Conservation (phyloP, 2,113 vertebrate genomes). For the Synodontis membranacea region DNA sequence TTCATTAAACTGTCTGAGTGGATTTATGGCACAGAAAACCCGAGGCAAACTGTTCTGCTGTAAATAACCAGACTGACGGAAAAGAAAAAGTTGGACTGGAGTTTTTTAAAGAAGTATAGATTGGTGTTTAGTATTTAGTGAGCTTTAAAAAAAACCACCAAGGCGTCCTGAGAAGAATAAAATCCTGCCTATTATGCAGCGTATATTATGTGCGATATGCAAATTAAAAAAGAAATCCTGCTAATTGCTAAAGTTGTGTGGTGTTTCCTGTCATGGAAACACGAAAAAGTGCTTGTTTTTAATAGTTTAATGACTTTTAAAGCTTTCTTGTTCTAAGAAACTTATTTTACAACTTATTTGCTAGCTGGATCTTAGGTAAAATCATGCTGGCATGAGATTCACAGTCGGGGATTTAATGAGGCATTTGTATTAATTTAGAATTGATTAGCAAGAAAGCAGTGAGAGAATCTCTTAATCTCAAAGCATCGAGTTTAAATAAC, state of each 20-base stretch:
- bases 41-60: not conserved
- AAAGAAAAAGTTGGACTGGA: too few species aligned
- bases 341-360: not conserved
- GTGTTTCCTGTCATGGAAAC: not conserved
- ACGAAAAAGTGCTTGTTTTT: not conserved
- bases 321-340: not conserved
- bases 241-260: not conserved
- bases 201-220: not conserved
- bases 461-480: not conserved
- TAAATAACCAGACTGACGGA: not conserved
- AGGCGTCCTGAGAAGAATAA: not conserved
- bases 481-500: not conserved
- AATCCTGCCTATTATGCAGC: not conserved
- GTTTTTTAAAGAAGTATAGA: not conserved
- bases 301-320: not conserved
- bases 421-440: not conserved
- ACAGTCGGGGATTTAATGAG: not conserved
- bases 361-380: not conserved
- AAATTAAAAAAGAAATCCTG: not conserved
- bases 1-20: not conserved
- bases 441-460: not conserved
- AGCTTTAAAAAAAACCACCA: not conserved
- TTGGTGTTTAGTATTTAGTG: not conserved
- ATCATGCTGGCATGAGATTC: not conserved
- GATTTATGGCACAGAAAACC: not conserved